Base-by-base conservation (phyloP, 1,140 invertebrate genomes). In the Drosophila nannoptera region DNA sequence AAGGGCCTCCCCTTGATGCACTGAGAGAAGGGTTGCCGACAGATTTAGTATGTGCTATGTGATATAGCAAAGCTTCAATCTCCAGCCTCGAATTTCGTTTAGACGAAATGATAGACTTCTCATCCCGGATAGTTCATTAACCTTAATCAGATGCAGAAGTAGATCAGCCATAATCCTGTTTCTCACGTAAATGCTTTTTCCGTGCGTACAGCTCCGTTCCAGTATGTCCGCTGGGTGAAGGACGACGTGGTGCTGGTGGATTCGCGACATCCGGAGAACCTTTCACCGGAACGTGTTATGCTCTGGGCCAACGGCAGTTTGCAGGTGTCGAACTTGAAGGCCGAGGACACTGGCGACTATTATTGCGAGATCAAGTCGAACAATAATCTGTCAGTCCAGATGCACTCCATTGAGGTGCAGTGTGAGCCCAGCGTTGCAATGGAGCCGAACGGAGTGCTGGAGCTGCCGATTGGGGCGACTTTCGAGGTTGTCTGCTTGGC, bases 331-430 rank as follows among this genome's bases (percentile, higher is more conserved):
- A 84, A 91, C 16, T 89, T 95, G 0, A 89, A 91, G 46, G 90
- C 92, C 0, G 89, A 90, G 9, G 94, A 96, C 75, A 93, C 93
- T 0, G 94, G 94, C 1, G 91, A 94, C 60, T 96, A 95, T 77
- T 93, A 92, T 45, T 96, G 94, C 70, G 93, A 94, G 87, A 91
- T 93, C 16, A 87, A 91, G 40, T 86, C 89, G 61, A 63, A 61
- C 7, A 90, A 91, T 40, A 91, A 91, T n/a, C 91, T 92, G 4
- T 92, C 94, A 22, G 73, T 80, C 5, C 94, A 95, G 88, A 90
- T 92, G 32, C 94, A 95, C 81, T 91, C 93, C 35, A 94, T 96
- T 63, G 92, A 95, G 92, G 94, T 96, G 33, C 91, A 94, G 86
- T 93, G 93, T 90, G 91, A 94, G 0, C 93, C 94, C 2, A 92